These are phyloP conservation scores for Folsomia manolachei DNA, from an alignment of 2,888 invertebrate genomes.

Conservation along the genomic window DNA sequence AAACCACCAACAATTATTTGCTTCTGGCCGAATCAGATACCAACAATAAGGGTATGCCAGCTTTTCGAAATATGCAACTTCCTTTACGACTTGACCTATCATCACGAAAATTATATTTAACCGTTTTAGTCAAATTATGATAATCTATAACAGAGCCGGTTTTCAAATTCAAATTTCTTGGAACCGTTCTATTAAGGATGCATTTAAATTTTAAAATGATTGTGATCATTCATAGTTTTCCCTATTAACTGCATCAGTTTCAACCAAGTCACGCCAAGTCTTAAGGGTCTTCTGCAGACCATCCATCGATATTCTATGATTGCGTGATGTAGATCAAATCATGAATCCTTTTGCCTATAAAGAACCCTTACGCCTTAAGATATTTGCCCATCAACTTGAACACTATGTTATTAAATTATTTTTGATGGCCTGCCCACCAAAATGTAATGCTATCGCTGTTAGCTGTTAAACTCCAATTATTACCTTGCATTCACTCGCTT, in stretches of 20 bases:
- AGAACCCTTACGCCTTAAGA: slow-evolving; percentile 16
- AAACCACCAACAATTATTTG: background rate
- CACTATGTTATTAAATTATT: slow-evolving; percentile 20
- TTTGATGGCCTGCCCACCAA: background rate
- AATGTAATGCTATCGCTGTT: no score
- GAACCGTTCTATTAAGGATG: no score
- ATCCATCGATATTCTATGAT: no score
- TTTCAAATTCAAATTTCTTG: no score
- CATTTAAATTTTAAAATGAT: background rate
- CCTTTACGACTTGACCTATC: background rate
- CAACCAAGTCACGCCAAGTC: no score
- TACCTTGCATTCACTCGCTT: slow-evolving; percentile 14
- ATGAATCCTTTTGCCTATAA: no score
- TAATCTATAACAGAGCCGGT: background rate
- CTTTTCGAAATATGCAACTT: background rate
- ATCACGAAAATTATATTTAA: background rate
- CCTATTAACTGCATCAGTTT: no score
- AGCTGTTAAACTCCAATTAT: slow-evolving; percentile 16
- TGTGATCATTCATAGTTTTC: no score
- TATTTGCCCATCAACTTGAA: slow-evolving; percentile 11
- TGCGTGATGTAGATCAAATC: background rate
- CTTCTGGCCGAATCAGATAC: background rate
- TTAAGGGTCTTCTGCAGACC: no score
- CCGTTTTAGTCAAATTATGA: background rate
- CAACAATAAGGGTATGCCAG: background rate